These are phyloP conservation scores for Melanotus villosus DNA, from an alignment of 2,888 invertebrate genomes.

Conservation along the genomic window DNA sequence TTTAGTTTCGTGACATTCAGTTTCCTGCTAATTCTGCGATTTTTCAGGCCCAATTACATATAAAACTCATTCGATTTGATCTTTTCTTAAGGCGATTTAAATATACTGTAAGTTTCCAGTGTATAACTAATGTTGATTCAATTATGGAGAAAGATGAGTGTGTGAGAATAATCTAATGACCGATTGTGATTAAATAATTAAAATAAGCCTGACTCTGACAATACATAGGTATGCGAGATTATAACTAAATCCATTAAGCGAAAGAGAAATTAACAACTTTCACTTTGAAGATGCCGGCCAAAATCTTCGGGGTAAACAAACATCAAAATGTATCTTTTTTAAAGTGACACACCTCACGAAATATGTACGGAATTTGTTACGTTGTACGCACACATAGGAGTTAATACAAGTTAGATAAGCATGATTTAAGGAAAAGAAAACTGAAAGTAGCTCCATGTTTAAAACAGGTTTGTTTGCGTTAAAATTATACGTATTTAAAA, in stretches of 20 bases:
- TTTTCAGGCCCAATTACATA: too few relatives aligned
- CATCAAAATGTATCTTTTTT: not conserved
- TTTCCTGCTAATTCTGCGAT: too few relatives aligned
- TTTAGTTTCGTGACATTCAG: too few relatives aligned
- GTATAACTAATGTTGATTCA: too few relatives aligned
- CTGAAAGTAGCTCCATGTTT: conserved; percentile 4
- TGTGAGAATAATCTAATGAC: too few relatives aligned
- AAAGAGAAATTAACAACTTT: conserved; percentile 12
- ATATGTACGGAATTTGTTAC: conserved; percentile 6
- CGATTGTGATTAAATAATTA: too few relatives aligned
- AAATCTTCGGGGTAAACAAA: not conserved
- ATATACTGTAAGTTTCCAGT: too few relatives aligned
- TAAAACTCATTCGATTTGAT: too few relatives aligned
- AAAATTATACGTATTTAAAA: too few relatives aligned
- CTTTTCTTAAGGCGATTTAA: too few relatives aligned
- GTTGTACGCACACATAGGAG: not conserved
- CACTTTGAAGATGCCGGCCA: not conserved
- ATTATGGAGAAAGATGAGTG: too few relatives aligned
- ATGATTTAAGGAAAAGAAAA: not conserved
- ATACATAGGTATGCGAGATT: not conserved
- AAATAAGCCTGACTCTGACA: too few relatives aligned
- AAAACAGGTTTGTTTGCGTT: not conserved
- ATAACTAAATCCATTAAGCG: conserved; percentile 6
- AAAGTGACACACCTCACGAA: not conserved
- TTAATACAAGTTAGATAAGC: conserved; percentile 6